Evolutionary conservation across 2,888 invertebrate genomes (phyloP).

Genomic region (Heliconius charithonia): DNA sequence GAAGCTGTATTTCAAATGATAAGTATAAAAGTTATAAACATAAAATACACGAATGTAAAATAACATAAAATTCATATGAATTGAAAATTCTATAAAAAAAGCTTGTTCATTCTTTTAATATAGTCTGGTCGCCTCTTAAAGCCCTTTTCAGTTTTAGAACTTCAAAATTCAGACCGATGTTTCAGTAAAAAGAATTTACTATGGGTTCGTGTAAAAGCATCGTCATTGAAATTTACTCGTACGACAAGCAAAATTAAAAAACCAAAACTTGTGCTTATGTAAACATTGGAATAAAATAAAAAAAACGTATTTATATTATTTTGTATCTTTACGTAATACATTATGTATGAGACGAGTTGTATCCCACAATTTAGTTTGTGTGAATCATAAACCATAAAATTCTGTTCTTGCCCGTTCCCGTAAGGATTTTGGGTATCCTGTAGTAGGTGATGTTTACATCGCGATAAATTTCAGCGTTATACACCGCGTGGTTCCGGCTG

Average conservation of each 20-base stretch:
- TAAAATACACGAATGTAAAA: neutral
- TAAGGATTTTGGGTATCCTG: neutral
- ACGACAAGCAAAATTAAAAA: constrained; percentile 13
- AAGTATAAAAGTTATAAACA: neutral
- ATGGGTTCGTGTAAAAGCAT: constrained; percentile 4
- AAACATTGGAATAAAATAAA: neutral
- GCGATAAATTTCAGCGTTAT: no score
- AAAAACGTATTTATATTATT: neutral
- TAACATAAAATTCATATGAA: neutral
- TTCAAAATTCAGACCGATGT: constrained; percentile 13
- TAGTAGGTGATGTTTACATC: no score
- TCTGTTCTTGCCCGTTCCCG: neutral
- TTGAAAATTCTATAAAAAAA: neutral
- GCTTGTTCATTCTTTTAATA: neutral
- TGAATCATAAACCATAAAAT: no score
- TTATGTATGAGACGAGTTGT: no score
- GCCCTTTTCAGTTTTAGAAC: constrained; percentile 16
- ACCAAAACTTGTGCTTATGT: neutral
- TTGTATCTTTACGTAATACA: neutral
- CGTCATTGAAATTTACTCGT: constrained; percentile 15
- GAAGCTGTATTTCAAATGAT: neutral
- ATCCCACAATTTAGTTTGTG: no score
- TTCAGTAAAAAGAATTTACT: constrained; percentile 14
- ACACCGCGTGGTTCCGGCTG: no score
- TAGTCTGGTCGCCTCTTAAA: constrained; percentile 12